Percentiles rank a stretch among this genome's conserved stretches.
These are phyloP conservation scores for Meloidogyne hapla DNA, from an alignment of 1,140 invertebrate genomes.

Conservation along the genomic window DNA sequence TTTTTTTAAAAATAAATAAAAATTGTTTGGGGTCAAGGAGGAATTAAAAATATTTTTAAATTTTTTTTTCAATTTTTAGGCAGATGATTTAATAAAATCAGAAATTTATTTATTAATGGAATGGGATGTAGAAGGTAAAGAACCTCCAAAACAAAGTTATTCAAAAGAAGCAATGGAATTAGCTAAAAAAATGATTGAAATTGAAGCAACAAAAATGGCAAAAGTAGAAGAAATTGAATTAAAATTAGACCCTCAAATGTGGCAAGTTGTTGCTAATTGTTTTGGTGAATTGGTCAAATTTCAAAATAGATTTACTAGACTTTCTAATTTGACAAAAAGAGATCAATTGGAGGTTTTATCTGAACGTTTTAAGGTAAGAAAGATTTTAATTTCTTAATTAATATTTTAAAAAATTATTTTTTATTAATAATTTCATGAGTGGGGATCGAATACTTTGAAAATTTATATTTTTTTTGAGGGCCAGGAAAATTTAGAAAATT, in stretches of 20 bases:
- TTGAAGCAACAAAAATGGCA: slow-evolving; percentile 24
- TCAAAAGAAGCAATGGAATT: slow-evolving; percentile 41
- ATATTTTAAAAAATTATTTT: too few relatives aligned
- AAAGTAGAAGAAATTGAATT: slow-evolving; percentile 23
- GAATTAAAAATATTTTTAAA: not conserved
- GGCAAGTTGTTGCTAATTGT: slow-evolving; percentile 54
- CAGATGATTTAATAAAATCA: slow-evolving; percentile 91
- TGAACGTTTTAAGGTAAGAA: slow-evolving; percentile 45
- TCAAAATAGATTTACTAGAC: slow-evolving; percentile 45
- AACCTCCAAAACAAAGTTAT: slow-evolving; percentile 38
- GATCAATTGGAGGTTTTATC: slow-evolving; percentile 48
- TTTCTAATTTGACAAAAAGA: slow-evolving; percentile 34
- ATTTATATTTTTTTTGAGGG: too few relatives aligned
- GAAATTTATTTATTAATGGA: slow-evolving; percentile 74
- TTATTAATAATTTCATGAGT: too few relatives aligned
- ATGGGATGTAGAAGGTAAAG: slow-evolving; percentile 54
- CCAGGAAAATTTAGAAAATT: too few relatives aligned
- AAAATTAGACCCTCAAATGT: slow-evolving; percentile 50
- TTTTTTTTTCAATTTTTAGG: slow-evolving; percentile 67
- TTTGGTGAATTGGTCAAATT: slow-evolving; percentile 51
- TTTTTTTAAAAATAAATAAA: not conserved
- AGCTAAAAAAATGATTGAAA: slow-evolving; percentile 46
- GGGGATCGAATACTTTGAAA: too few relatives aligned
- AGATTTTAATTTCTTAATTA: too few relatives aligned
- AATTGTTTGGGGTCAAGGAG: not conserved